These are phyloP conservation scores for Tinea pellionella DNA, from an alignment of 2,888 invertebrate genomes.

Conservation along the genomic window DNA sequence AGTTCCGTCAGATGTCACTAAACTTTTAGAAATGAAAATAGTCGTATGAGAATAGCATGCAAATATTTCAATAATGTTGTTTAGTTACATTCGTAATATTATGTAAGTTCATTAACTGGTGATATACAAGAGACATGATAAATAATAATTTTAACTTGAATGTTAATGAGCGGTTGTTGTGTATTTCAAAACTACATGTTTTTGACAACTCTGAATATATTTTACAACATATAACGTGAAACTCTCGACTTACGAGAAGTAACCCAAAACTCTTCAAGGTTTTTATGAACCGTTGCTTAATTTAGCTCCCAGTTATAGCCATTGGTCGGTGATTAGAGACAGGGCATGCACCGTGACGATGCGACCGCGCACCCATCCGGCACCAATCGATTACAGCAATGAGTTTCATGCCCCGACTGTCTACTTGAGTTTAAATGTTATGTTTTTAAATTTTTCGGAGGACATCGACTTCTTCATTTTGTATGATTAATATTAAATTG, in stretches of 20 bases:
- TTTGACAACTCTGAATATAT: no score
- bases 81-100: not conserved
- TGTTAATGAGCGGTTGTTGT: no score
- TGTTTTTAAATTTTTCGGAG: slow-evolving; percentile 3
- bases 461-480: not conserved
- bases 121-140: no score
- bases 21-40: no score
- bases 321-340: slow-evolving; percentile 16
- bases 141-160: no score
- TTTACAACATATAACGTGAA: no score
- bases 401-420: slow-evolving; percentile 44
- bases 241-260: no score
- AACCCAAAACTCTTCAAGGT: not conserved
- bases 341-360: slow-evolving; percentile 30
- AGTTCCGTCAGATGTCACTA: not conserved
- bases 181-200: no score
- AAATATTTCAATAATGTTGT: not conserved
- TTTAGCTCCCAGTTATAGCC: not conserved
- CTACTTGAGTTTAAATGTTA: slow-evolving; percentile 24
- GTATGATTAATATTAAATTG: no score
- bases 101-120: no score
- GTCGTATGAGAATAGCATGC: not conserved
- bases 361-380: slow-evolving; percentile 37
- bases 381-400: slow-evolving; percentile 45
- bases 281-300: not conserved